Evolutionary conservation across 1,140 invertebrate species (phyloP).

Genomic region (Campoletis sonorensis): DNA sequence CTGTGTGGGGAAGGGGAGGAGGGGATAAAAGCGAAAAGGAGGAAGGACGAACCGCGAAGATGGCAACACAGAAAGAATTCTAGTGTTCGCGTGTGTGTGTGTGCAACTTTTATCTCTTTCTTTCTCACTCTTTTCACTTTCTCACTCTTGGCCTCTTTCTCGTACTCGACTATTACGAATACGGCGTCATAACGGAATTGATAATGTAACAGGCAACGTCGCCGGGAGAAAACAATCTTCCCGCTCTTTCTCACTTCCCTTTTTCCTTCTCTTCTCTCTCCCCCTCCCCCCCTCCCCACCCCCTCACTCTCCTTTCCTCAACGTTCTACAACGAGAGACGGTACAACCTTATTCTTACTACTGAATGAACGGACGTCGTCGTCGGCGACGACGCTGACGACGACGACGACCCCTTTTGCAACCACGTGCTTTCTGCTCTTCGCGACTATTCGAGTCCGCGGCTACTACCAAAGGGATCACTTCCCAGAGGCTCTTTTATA

Average conservation of each 20-base stretch:
- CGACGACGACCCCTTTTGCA: slow-evolving; percentile 42
- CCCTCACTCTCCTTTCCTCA: slow-evolving; percentile 53
- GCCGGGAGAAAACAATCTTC: slow-evolving; percentile 65
- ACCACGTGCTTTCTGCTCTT: slow-evolving; percentile 47
- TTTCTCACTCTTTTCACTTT: slow-evolving; percentile 29
- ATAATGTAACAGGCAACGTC: slow-evolving; percentile 74
- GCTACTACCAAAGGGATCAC: background rate
- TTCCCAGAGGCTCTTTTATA: background rate
- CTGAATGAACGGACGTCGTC: slow-evolving; percentile 64
- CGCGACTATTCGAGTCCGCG: background rate
- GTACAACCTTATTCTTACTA: slow-evolving; percentile 62
- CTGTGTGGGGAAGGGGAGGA: background rate
- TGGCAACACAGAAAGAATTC: slow-evolving; percentile 60
- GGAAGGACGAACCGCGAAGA: slow-evolving; percentile 59
- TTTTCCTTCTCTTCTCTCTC: slow-evolving; percentile 48
- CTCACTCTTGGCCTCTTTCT: slow-evolving; percentile 45
- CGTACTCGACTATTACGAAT: slow-evolving; percentile 72
- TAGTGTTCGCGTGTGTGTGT: background rate
- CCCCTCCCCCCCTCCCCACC: slow-evolving; percentile 53
- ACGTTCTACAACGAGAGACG: slow-evolving; percentile 32
- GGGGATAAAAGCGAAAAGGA: slow-evolving; percentile 22
- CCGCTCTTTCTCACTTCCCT: slow-evolving; percentile 55
- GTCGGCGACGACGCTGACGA: slow-evolving; percentile 33
- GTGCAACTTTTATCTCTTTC: slow-evolving; percentile 21
- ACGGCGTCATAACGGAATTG: slow-evolving; percentile 74